Base-by-base conservation (phyloP, 2,797 vertebrate species). In the Pangasius krempfi region DNA sequence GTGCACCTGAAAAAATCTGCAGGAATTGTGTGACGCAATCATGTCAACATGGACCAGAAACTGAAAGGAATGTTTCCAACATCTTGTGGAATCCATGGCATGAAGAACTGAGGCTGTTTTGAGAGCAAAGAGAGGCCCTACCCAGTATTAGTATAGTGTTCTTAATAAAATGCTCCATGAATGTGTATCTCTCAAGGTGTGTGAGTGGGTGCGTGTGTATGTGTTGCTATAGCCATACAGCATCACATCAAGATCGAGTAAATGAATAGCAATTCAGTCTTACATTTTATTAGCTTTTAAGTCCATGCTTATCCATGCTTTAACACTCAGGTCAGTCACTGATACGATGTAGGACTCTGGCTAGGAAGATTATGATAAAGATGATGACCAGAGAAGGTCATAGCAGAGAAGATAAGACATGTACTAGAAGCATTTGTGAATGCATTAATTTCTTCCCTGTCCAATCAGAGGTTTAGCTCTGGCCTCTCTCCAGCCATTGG, bases 401-500 rank as follows among this genome's bases (percentile, higher is more conserved):
- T 85, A 73, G 60, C 64, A 64, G 70, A 90, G 66, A n/a, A 66
- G 70, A 87, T 82, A 91, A 86, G 87, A 83, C 88, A 72, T 88
- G 87, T 85, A 87, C 89, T 90, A 90, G 44, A 88, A 14, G 82
- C 79, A 89, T 86, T 30, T 37, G 8, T 85, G 72, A 86, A 89
- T 79, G 60, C 73, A 92, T 90, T 87, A 66, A 90, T 75, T 90
- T 88, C 72, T 84, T 70, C 56, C 25, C 27, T 52, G n/a, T 80
- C 83, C 79, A 40, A 56, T 76, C n/a, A 60, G 68, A 86, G 66
- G 78, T 50, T 88, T 76, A 81, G 78, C 80, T 90, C 47, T 58
- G 44, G 52, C 37, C 1, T 84, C 88, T 91, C 87, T 86, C 50
- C 91, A 92, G 91, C 92, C 92, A 96, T 96, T 94, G 94, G 92